These are phyloP conservation scores for Romanogobio albipinnatus DNA, from an alignment of 2,113 vertebrate species.

Conservation along the genomic window DNA sequence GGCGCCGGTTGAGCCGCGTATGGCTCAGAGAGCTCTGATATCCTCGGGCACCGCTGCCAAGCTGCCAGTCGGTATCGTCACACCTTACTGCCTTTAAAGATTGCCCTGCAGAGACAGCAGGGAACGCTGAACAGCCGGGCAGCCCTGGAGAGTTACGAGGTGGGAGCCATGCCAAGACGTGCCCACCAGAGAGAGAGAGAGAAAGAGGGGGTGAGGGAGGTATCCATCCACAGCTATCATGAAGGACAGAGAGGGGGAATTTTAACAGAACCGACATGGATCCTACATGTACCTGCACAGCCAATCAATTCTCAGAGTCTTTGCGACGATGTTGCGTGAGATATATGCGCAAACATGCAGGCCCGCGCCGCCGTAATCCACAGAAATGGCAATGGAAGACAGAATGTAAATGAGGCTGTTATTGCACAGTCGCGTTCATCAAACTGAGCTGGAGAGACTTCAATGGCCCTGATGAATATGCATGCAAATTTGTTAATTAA, in stretches of 20 bases:
- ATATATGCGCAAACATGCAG: conserved; percentile 62
- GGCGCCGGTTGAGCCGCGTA: conserved; percentile 73
- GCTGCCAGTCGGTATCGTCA: conserved; percentile 99
- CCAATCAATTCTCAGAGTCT: conserved; percentile 71
- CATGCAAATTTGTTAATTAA: conserved; percentile 99
- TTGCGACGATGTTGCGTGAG: conserved; percentile 57
- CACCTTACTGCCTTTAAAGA: conserved; percentile 99
- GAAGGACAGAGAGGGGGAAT: conserved; percentile 56
- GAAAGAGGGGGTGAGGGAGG: conserved; percentile 55
- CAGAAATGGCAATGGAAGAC: conserved; percentile 97
- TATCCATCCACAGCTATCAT: conserved; percentile 60
- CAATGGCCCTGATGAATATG: conserved; percentile 99
- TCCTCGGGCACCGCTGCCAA: conserved; percentile 95
- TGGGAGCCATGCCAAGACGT: conserved; percentile 97
- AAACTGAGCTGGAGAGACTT: conserved; percentile 99
- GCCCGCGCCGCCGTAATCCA: conserved; percentile 67
- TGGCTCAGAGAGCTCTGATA: conserved; percentile 90
- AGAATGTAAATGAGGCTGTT: conserved; percentile 99
- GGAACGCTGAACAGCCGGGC: conserved; percentile 93
- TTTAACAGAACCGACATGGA: conserved; percentile 53
- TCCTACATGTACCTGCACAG: conserved; percentile 61
- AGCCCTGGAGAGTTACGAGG: conserved; percentile 97
- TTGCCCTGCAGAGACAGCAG: conserved; percentile 98
- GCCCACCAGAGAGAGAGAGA: conserved; percentile 84
- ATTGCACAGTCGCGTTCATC: conserved; percentile 99